These are phyloP conservation scores for Caenorhabditis latens DNA, from an alignment of 1,140 invertebrate genomes.

Conservation along the genomic window DNA sequence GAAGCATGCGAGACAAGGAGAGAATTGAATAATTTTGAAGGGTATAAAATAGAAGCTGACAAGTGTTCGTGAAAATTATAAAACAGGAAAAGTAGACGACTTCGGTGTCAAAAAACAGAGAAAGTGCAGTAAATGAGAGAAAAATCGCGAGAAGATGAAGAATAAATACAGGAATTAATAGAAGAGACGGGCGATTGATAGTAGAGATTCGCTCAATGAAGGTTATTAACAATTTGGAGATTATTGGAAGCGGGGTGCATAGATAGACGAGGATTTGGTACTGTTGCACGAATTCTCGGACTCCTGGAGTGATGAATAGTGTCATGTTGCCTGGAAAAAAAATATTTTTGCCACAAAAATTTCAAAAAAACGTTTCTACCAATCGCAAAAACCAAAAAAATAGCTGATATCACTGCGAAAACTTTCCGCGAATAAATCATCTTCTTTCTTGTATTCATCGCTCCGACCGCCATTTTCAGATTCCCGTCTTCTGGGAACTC, in stretches of 20 bases:
- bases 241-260: not conserved
- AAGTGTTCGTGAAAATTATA: not conserved
- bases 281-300: slow-evolving; percentile 41
- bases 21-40: slow-evolving; percentile 1
- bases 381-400: slow-evolving; percentile 19
- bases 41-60: slow-evolving; percentile 21
- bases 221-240: not conserved
- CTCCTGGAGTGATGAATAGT: slow-evolving; percentile 39
- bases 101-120: slow-evolving; percentile 19
- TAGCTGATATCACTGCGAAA: not conserved
- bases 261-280: not conserved
- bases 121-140: not conserved
- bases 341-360: not conserved
- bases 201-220: not conserved
- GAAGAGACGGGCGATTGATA: not conserved
- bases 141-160: slow-evolving; percentile 27
- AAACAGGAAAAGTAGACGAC: slow-evolving; percentile 12
- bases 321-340: slow-evolving; percentile 22
- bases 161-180: not conserved
- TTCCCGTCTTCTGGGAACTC: slow-evolving; percentile 2
- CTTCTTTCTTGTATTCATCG: slow-evolving; percentile 2
- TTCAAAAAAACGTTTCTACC: not conserved
- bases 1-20: not conserved
- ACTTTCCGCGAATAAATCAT: slow-evolving; percentile 36
- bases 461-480: slow-evolving; percentile 23